Conservation (phyloP, 1,140 invertebrate species). For the Euwallacea fornicatus region DNA sequence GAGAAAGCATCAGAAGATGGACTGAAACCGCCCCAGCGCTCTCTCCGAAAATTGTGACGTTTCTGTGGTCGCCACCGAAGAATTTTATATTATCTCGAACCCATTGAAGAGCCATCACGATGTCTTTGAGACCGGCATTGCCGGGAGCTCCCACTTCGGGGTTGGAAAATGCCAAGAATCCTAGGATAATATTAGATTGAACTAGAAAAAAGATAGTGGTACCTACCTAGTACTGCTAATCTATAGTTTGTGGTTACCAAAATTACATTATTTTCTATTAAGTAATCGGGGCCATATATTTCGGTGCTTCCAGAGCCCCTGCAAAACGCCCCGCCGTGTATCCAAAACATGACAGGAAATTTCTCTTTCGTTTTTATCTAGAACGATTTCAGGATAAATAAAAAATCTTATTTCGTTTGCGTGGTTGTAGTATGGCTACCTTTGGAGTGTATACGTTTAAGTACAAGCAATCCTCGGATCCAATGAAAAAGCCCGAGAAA, state of each 20-base stretch:
- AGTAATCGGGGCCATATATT: constrained; percentile 62
- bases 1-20: constrained; percentile 39
- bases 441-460: constrained; percentile 77
- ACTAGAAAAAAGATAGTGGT: not conserved
- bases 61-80: constrained; percentile 56
- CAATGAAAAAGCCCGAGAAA: constrained; percentile 41
- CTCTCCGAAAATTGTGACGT: constrained; percentile 55
- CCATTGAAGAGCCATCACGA: constrained; percentile 60
- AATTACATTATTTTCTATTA: constrained; percentile 61
- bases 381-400: not conserved
- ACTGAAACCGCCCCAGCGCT: constrained; percentile 55
- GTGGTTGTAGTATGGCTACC: constrained; percentile 42
- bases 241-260: constrained; percentile 57
- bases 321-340: constrained; percentile 36
- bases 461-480: constrained; percentile 76
- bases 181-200: constrained; percentile 26
- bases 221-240: constrained; percentile 53
- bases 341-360: constrained; percentile 36
- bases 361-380: constrained; percentile 57
- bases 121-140: constrained; percentile 66
- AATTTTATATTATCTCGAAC: constrained; percentile 57
- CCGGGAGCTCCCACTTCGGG: constrained; percentile 55
- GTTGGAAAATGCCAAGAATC: constrained; percentile 48
- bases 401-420: constrained; percentile 24
- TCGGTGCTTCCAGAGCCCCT: constrained; percentile 52